Percentiles rank a stretch among this genome's conserved stretches.
These are phyloP conservation scores for Thermophis baileyi DNA, from an alignment of 2,113 vertebrate species.

Conservation along the genomic window DNA sequence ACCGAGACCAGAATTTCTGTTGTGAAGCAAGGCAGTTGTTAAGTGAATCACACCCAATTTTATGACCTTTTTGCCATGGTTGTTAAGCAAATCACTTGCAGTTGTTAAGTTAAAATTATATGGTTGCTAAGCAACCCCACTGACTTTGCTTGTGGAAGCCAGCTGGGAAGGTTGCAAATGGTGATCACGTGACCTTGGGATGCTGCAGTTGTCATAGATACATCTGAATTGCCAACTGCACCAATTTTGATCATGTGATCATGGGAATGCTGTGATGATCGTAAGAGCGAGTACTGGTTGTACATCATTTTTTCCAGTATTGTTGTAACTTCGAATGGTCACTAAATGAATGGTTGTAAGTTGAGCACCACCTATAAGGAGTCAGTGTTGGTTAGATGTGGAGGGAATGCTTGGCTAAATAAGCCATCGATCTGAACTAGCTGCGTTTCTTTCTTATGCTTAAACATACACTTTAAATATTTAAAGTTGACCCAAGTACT, in stretches of 20 bases:
- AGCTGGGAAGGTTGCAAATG: background rate
- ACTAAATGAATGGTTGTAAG: background rate
- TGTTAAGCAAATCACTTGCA: background rate
- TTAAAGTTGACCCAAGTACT: background rate
- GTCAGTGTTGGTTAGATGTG: background rate
- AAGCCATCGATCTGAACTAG: background rate
- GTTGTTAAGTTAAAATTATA: background rate
- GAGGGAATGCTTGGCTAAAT: background rate
- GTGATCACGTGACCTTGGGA: background rate
- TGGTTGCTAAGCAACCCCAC: background rate
- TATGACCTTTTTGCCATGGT: background rate
- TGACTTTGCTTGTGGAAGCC: background rate
- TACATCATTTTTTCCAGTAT: background rate
- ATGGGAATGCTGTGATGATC: background rate
- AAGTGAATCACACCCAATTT: background rate
- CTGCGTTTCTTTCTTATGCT: background rate
- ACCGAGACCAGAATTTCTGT: background rate
- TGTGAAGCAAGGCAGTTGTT: background rate
- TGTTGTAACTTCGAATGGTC: background rate
- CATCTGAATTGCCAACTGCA: background rate
- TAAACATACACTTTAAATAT: background rate
- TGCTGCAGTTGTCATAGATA: background rate
- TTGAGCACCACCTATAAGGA: background rate
- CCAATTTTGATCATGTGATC: background rate
- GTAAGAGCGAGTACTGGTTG: background rate